phyloP scores from a whole-genome alignment of 2,113 vertebrate species.

The Brachypteracias leptosomus region DNA sequence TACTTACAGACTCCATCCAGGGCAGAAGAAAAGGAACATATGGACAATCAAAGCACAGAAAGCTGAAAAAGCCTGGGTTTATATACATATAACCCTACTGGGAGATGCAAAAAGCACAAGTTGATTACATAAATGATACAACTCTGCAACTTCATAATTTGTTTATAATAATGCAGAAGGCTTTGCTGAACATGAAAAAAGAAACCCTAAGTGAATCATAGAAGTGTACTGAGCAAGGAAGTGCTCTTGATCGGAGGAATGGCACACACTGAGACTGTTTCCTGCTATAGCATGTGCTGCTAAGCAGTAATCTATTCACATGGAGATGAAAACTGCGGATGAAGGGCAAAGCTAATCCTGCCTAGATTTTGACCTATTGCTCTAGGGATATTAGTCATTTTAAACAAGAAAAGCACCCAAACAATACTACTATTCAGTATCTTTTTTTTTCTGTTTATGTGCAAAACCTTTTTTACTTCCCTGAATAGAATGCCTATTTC shows the following conservation, averaged over 20 bases:
- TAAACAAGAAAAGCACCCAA: constrained; percentile 1
- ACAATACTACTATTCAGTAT: background rate
- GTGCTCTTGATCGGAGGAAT: background rate
- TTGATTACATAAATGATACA: background rate
- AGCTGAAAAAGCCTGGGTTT: background rate
- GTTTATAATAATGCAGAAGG: background rate
- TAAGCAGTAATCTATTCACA: background rate
- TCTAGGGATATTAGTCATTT: background rate
- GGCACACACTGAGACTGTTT: background rate
- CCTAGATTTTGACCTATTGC: constrained; percentile 2
- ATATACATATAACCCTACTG: background rate
- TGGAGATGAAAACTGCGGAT: background rate
- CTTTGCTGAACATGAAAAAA: background rate
- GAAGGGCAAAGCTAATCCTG: background rate
- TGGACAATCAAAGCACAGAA: background rate
- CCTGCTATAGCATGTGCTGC: background rate
- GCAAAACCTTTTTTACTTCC: background rate
- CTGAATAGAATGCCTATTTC: background rate
- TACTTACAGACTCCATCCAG: background rate
- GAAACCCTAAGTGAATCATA: background rate
- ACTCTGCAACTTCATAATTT: background rate
- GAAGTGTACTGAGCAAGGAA: background rate
- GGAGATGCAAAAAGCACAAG: background rate
- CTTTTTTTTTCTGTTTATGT: background rate
- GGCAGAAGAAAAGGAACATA: background rate